A percentile compares a stretch with the other conserved stretches of the same genome.
These are phyloP conservation scores for Dasysyrphus albostriatus DNA, from an alignment of 2,888 invertebrate species.

Conservation along the genomic window DNA sequence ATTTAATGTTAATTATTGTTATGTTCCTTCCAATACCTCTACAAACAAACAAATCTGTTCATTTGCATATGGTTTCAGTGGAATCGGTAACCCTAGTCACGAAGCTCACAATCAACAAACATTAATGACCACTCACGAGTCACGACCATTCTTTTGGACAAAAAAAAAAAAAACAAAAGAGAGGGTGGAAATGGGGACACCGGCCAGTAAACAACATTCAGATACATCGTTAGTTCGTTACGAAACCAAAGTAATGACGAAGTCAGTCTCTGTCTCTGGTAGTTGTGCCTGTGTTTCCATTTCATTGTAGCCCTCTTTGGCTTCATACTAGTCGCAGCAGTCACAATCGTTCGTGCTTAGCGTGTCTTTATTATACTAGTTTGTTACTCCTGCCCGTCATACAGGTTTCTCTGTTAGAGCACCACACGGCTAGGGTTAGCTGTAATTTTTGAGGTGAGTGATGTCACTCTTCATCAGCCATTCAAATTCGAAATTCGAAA, in stretches of 20 bases:
- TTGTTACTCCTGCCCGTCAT: slow-evolving; percentile 23
- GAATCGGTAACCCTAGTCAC: slow-evolving; percentile 69
- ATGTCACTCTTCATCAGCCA: slow-evolving; percentile 63
- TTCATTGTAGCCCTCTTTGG: slow-evolving; percentile 57
- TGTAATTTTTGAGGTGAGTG: slow-evolving; percentile 63
- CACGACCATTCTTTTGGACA: slow-evolving; percentile 29
- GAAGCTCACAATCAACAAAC: slow-evolving; percentile 50
- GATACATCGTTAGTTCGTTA: slow-evolving; percentile 60
- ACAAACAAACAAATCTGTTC: background rate
- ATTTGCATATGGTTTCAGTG: slow-evolving; percentile 48
- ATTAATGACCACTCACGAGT: slow-evolving; percentile 55
- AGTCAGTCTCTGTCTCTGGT: slow-evolving; percentile 41
- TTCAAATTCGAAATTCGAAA: slow-evolving; percentile 67
- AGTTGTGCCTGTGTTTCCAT: slow-evolving; percentile 55
- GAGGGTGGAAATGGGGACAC: background rate
- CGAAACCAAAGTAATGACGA: slow-evolving; percentile 71
- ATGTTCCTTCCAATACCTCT: background rate
- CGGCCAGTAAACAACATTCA: slow-evolving; percentile 54
- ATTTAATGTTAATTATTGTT: slow-evolving; percentile 5
- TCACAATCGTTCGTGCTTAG: slow-evolving; percentile 19
- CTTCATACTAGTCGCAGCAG: background rate
- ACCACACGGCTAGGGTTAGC: slow-evolving; percentile 41
- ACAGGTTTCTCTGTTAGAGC: slow-evolving; percentile 65
- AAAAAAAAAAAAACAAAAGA: slow-evolving; percentile 22
- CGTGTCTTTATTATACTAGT: slow-evolving; percentile 49